Base-by-base conservation (phyloP, 1,140 invertebrate genomes). In the Galendromus occidentalis region DNA sequence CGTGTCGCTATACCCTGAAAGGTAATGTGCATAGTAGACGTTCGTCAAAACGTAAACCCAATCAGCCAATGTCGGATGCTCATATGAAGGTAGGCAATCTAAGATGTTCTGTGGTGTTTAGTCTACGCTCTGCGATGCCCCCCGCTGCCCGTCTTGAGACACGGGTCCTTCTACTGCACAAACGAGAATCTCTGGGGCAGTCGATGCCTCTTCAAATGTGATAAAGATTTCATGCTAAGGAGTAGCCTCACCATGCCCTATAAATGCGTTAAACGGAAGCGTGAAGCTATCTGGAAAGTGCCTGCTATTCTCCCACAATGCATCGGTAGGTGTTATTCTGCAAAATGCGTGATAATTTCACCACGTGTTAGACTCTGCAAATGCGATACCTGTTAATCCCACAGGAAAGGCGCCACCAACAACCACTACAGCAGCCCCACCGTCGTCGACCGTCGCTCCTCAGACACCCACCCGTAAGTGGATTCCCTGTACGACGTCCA, bases 201-300 rank as follows among this genome's bases (percentile, higher is more conserved):
- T 22, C 14, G 51, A 9, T 59, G 51, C 22, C 22, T 29, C 2
- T 33, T 59, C 14, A 25, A 33, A 17, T 59, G 51, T 59, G 51
- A 59, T 14, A 25, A 25, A 12, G 51, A 33, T 25, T 59, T 59
- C 51, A 25, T 18, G 4, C 20, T 59, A 4, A n/a, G 22, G 33
- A 33, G 20, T 59, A 59, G 25, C 22, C 25, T 18, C 22, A 59
- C 51, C 14, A 22, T 33, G 51, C 14, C 51, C 1, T 59, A 29
- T 22, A 59, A 59, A 25, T 59, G 51, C 51, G 51, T 59, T 12
- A 59, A 59, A 9, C 51, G 51, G 17, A 59, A 59, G 22, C 51
- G 51, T 25, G 25, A 59, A 59, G 51, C 51, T 14, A 25, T 59
- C 22, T 59, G 51, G 51, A 59, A 59, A 9, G 33, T 25, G 51